Evolutionary conservation across 92 coral and sea anemone genomes (phyloP), one percentile per base, ranked within the genome.

Genomic region (Palythoa grandiflora): DNA sequence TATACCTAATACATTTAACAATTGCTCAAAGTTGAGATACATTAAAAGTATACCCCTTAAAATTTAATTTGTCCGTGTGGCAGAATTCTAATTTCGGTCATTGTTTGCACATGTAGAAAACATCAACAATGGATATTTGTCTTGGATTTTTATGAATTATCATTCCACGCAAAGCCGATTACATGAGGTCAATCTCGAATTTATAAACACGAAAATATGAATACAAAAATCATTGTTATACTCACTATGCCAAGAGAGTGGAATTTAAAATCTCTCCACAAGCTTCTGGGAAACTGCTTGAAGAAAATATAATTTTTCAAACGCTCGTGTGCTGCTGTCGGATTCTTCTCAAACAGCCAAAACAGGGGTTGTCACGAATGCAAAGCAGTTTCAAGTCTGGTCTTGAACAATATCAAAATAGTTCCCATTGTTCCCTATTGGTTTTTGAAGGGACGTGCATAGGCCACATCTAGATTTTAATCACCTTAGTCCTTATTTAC

Each of bases 361-460:
- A 16, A 16, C 6, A 17, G n/a, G 38, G 17, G 38, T 70, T 12
- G 47, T n/a, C 35, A 77, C 60, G 8, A 57, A 21, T 36, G 16
- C 28, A 9, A 5, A 20, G 3, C 38, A 1, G 3, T 12, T 20
- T 48, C 80, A 20, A 76, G 66, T 35, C 61, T 36, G 47, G 28
- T 1, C 83, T 40, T 54, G 66, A 13, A 77, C 83, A 77, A 77
- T 11, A 77, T 77, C 9, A 77, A 54, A 35, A 54, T 17, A 12
- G 28, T 53, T 14, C 3, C 6, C 61, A 54, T 54, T 77, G 28
- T 77, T 35, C 61, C 35, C 21, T 4, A 52, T 1, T 13, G 19
- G 83, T 28, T 77, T 28, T 15, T 9, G 47, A 15, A 28, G 39
- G 83, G 28, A 53, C 68, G 36, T 14, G 83, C 19, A 47, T 48